phyloP scores from a whole-genome alignment of 2,797 vertebrate genomes.

The Poecilia picta region DNA sequence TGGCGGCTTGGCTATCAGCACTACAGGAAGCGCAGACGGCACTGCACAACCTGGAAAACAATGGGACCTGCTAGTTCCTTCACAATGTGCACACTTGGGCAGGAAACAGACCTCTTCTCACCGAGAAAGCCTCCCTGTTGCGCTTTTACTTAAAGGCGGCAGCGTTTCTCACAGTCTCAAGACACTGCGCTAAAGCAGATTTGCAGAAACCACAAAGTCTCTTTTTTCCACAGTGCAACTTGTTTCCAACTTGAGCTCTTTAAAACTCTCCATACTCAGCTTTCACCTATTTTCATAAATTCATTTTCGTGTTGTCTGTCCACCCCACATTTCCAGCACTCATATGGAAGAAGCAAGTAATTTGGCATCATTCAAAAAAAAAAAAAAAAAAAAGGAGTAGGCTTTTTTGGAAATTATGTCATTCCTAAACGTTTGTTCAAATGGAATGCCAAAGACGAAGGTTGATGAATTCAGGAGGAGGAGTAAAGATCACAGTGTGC shows the following conservation, averaged over 20 bases:
- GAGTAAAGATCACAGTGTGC: conserved; percentile 27
- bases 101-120: conserved; percentile 62
- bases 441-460: conserved; percentile 38
- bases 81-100: conserved; percentile 62
- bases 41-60: conserved; percentile 66
- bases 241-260: conserved; percentile 37
- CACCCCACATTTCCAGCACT: conserved; percentile 42
- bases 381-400: conserved; percentile 17
- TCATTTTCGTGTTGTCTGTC: conserved; percentile 23
- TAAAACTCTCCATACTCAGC: background rate
- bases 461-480: conserved; percentile 11
- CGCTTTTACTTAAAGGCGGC: conserved; percentile 18
- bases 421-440: conserved; percentile 53
- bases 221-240: conserved; percentile 31
- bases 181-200: conserved; percentile 18
- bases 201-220: conserved; percentile 32
- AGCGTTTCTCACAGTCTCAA: conserved; percentile 53
- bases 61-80: conserved; percentile 66
- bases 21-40: conserved; percentile 74
- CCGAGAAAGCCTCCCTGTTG: conserved; percentile 41
- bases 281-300: conserved; percentile 9
- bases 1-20: conserved; percentile 63
- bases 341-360: conserved; percentile 42
- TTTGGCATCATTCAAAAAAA: conserved; percentile 26
- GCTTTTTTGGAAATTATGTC: conserved; percentile 46